Base-by-base conservation (phyloP, 2,113 vertebrate species). In the Petroica traversi region DNA sequence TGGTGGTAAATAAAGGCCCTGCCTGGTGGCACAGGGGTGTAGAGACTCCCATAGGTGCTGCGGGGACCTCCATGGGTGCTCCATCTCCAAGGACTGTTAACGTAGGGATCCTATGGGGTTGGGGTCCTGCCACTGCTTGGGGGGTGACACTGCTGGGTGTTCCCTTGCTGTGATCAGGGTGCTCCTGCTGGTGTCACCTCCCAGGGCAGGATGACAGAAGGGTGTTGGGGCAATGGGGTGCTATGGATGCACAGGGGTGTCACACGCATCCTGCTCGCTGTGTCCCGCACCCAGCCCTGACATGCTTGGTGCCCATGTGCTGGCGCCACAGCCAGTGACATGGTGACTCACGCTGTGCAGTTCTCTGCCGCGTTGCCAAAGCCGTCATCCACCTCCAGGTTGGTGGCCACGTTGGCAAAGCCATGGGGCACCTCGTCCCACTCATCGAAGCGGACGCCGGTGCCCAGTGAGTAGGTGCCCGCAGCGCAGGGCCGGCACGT, bases 401-500 rank as follows among this genome's bases (percentile, higher is more conserved):
- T 98, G 94, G 96, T 77, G 8, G 99, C 99, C 4, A 98, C 97
- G n/a, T 96, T 99, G 96, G 98, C 97, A 15, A 99, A 99, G 62
- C 99, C 99, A 2, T 98, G 91, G 14, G 99, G 99, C 73, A 99
- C 94, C 64, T 93, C 98, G 15, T 99, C 99, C 99, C 99, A 99
- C 94, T 99, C 99, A 0, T 99, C 99, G 0, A 99, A 99, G 58
- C 98, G 98, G 86, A 98, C 88, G 1, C 98, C 98, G 0, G 99
- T 99, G 88, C 99, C 99, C 22, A 99, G 97, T 2, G 99, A 99
- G 96, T 99, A 99, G 18, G 98, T 99, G 62, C 99, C 99, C 7
- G 97, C 98, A 0, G 98, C 96, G 2, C 99, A 99, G 16, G 98
- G 98, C 75, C 97, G 97, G 81, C 99, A 99, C 8, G 97, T 93